Base-by-base conservation (phyloP, 1,140 invertebrate genomes). In the Pseudobourletiella spinata region DNA sequence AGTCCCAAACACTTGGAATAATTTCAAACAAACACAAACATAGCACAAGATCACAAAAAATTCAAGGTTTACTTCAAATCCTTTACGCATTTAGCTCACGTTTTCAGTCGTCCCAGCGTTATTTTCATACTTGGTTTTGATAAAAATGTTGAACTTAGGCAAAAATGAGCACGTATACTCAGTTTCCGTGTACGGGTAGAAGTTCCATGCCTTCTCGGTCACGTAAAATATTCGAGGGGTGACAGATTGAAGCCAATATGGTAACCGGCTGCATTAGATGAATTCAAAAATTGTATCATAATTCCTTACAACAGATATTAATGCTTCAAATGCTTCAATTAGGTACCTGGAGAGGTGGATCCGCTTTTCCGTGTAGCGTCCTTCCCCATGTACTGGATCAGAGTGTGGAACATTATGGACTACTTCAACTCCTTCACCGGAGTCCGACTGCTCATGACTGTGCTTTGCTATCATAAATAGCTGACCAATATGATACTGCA, bases 381-480 rank as follows among this genome's bases (percentile, higher is more conserved):
- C 91, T 70, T 82, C 81, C 1, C 91, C 91, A 76, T 93, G 84
- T 22, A 80, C 76, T 25, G 83, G 80, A 79, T 95, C 86, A 66
- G 84, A 83, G 71, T 88, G 87, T 44, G 86, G 81, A 61, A 82
- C 80, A 75, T 93, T 94, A 57, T 87, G 85, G 18, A 94, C 80
- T 1, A 94, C 89, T 75, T 95, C 91, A 3, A 95, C 90, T n/a
- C 91, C 91, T 76, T 94, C 90, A 6, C 91, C 90, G 58, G 84
- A 83, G 68, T 86, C 85, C 11, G 89, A 91, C 72, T 95, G 90
- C 72, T 95, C 91, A 71, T 86, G 83, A 74, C 90, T 93, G 72
- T 95, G 91, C 61, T 90, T 83, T 3, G 91, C 89, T 71, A 95
- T 94, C 91, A 95, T 95, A 76, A 93, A 95, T 54, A 95, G 79